A percentile compares a stretch with the other conserved stretches of the same genome.
phyloP scores from a whole-genome alignment of 2,113 vertebrate species.

The Salvelinus fontinalis region DNA sequence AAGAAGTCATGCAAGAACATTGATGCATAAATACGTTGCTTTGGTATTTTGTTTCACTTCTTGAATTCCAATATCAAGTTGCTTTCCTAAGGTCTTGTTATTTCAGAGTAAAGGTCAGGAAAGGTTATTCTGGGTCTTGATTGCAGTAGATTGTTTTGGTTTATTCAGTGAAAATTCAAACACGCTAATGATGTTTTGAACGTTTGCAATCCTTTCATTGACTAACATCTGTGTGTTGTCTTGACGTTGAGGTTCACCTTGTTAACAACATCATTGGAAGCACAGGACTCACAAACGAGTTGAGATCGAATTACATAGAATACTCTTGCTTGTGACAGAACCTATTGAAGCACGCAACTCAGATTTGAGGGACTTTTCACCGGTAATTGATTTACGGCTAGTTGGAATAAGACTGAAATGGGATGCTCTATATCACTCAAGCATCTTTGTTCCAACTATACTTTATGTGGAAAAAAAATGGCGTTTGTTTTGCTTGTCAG shows the following conservation, averaged over 20 bases:
- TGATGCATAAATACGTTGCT: not conserved
- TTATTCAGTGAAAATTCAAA: not conserved
- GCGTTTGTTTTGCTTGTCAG: slow-evolving; percentile 35
- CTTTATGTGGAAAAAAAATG: slow-evolving; percentile 9
- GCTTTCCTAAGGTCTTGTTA: too few species aligned
- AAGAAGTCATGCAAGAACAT: too few species aligned
- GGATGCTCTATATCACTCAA: slow-evolving; percentile 27
- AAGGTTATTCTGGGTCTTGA: too few species aligned
- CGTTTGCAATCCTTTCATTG: slow-evolving; percentile 1
- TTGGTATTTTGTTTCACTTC: too few species aligned
- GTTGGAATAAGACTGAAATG: slow-evolving; percentile 11
- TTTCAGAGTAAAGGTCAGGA: too few species aligned
- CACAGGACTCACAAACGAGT: slow-evolving; percentile 42
- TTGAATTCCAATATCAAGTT: too few species aligned
- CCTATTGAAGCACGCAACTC: slow-evolving; percentile 30
- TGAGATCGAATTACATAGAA: slow-evolving; percentile 47
- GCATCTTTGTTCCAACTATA: slow-evolving; percentile 40
- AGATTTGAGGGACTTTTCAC: slow-evolving; percentile 20
- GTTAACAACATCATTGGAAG: slow-evolving; percentile 41
- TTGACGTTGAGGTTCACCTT: not conserved
- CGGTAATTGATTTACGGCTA: slow-evolving; percentile 52
- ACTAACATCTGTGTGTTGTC: too few species aligned
- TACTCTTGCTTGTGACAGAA: slow-evolving; percentile 34
- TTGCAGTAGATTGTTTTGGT: too few species aligned
- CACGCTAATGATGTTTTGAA: not conserved